A percentile compares a stretch with the other conserved stretches of the same genome.
phyloP scores from a whole-genome alignment of 2,888 invertebrate species.

The Spodoptera littoralis region DNA sequence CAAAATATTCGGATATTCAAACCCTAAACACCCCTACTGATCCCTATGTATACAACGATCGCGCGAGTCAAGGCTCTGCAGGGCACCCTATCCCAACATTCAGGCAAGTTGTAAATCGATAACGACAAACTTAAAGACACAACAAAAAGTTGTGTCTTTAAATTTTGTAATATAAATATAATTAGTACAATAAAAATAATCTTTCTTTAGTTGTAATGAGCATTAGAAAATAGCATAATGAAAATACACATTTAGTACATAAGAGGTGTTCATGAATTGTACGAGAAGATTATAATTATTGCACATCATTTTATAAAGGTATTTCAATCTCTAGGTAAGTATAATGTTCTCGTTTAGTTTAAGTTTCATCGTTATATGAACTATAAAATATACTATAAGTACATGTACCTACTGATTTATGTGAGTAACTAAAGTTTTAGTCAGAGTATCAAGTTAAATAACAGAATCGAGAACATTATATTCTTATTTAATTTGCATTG shows the following conservation, averaged over 20 bases:
- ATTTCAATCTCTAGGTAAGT: not conserved
- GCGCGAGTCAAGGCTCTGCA: conserved; percentile 89
- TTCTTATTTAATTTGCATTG: conserved; percentile 1
- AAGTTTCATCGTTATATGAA: no score
- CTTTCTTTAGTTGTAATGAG: conserved; percentile 17
- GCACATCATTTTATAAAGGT: conserved; percentile 7
- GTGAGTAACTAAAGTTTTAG: no score
- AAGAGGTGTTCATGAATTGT: not conserved
- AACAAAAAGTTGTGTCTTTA: conserved; percentile 71
- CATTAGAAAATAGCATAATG: conserved; percentile 1
- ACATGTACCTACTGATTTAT: no score
- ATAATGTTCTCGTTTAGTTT: no score
- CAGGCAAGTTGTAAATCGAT: conserved; percentile 91
- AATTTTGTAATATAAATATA: conserved; percentile 50
- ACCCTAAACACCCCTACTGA: conserved; percentile 69
- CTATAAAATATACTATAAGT: no score
- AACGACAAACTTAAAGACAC: conserved; percentile 70
- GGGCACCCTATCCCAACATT: conserved; percentile 99
- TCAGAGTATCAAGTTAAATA: no score
- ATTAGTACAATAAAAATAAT: conserved; percentile 52
- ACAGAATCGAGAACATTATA: conserved; percentile 23
- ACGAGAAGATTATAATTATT: conserved; percentile 57
- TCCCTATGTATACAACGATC: conserved; percentile 52
- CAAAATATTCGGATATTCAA: conserved; percentile 50
- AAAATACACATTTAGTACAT: conserved; percentile 7